phyloP scores from a whole-genome alignment of 2,888 invertebrate species.

The Drosophila recens region DNA sequence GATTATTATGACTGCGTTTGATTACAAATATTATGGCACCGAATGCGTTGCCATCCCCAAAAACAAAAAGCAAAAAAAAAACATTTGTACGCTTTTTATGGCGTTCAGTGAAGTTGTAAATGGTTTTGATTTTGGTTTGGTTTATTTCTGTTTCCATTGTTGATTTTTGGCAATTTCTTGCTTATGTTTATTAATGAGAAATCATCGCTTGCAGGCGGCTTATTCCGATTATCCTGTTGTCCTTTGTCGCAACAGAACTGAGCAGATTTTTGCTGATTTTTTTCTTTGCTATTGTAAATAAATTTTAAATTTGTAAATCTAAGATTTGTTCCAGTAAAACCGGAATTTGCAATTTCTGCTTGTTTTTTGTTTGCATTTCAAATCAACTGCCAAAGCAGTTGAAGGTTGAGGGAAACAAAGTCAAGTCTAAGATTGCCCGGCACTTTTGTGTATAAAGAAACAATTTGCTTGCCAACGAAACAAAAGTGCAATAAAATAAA shows the following conservation, averaged over 20 bases:
- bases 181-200: conserved; percentile 78
- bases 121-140: conserved; percentile 58
- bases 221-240: not conserved
- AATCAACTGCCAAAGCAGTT: conserved; percentile 37
- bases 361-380: conserved; percentile 34
- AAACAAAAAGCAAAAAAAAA: not conserved
- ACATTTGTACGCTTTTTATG: conserved; percentile 26
- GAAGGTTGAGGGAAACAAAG: conserved; percentile 19
- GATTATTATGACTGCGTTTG: conserved; percentile 83
- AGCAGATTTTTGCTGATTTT: not conserved
- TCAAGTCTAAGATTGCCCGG: conserved; percentile 5
- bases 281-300: not conserved
- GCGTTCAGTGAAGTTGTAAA: conserved; percentile 66
- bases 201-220: conserved; percentile 53
- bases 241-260: not conserved
- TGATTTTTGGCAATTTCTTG: conserved; percentile 41
- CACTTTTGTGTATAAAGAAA: conserved; percentile 68
- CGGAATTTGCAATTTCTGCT: conserved; percentile 33
- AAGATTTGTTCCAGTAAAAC: not conserved
- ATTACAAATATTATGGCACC: conserved; percentile 76
- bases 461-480: conserved; percentile 70
- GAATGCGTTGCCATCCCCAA: conserved; percentile 28
- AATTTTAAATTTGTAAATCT: not conserved
- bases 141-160: conserved; percentile 19
- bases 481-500: conserved; percentile 82